Conservation (phyloP, 2,113 vertebrate species). For the Sphaerodactylus townsendi region DNA sequence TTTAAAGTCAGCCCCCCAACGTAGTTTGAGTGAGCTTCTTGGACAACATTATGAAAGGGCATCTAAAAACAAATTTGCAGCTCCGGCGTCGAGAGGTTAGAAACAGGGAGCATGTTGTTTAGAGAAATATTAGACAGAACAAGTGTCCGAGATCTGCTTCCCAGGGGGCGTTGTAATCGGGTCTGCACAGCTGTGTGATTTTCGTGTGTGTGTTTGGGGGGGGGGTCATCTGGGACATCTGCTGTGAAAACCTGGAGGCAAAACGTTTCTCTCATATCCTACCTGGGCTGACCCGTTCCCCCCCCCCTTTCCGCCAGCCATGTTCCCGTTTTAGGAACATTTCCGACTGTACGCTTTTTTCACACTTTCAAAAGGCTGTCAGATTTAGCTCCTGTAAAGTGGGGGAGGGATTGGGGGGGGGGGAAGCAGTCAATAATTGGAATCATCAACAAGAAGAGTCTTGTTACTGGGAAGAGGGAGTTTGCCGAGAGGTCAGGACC, state of each 20-base stretch:
- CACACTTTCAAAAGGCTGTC: neutral
- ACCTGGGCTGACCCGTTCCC: slow-evolving; percentile 27
- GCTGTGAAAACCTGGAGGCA: slow-evolving; percentile 57
- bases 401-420: neutral
- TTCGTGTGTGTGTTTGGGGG: slow-evolving; percentile 27
- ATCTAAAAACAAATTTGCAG: neutral
- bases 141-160: slow-evolving; percentile 64
- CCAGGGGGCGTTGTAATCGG: slow-evolving; percentile 61
- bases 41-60: slow-evolving; percentile 12
- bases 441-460: neutral
- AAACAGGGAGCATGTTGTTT: slow-evolving; percentile 57
- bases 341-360: neutral
- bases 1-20: neutral
- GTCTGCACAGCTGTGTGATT: slow-evolving; percentile 60
- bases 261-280: neutral
- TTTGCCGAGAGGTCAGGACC: too few species aligned
- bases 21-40: slow-evolving; percentile 12
- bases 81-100: slow-evolving; percentile 4
- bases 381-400: neutral
- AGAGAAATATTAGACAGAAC: slow-evolving; percentile 47
- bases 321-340: neutral
- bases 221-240: slow-evolving; percentile 70
- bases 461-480: neutral
- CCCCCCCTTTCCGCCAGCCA: neutral
- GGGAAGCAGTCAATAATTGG: too few species aligned